Evolutionary conservation across 2,113 vertebrate genomes (phyloP).

Genomic region (Leptobrachium leishanense): DNA sequence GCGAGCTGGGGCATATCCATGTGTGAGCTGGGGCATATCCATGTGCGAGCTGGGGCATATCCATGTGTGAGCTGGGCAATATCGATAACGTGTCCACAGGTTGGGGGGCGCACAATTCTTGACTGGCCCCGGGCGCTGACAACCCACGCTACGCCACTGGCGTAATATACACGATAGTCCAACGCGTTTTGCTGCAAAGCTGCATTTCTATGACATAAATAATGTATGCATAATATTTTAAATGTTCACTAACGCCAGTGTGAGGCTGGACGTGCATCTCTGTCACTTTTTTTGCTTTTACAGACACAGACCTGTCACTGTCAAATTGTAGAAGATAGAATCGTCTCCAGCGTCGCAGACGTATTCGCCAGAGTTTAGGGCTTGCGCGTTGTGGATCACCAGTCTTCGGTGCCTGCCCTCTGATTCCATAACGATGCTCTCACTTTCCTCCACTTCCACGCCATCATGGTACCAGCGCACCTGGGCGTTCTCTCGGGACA

Average conservation of each 20-base stretch:
- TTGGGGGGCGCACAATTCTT: too few relatives aligned
- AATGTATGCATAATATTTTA: too few relatives aligned
- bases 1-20: too few relatives aligned
- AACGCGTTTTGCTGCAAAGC: too few relatives aligned
- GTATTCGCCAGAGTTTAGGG: constrained; percentile 81
- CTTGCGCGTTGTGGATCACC: constrained; percentile 75
- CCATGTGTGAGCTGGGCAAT: too few relatives aligned
- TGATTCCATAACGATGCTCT: constrained; percentile 72
- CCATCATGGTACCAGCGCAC: constrained; percentile 87
- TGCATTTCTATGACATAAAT: too few relatives aligned
- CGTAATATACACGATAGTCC: too few relatives aligned
- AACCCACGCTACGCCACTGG: too few relatives aligned
- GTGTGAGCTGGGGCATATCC: too few relatives aligned
- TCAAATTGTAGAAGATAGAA: constrained; percentile 83
- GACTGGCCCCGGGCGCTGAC: too few relatives aligned
- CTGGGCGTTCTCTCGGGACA: constrained; percentile 68
- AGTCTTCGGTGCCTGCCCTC: constrained; percentile 76
- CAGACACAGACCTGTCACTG: constrained; percentile 79
- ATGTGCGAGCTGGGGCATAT: too few relatives aligned
- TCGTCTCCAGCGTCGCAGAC: constrained; percentile 84
- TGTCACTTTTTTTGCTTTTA: not conserved
- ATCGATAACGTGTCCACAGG: too few relatives aligned
- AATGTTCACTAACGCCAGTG: not conserved
- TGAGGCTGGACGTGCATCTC: not conserved
- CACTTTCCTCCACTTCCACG: constrained; percentile 74